Base-by-base conservation (phyloP, 2,888 invertebrate species). In the Philereme vetulata region DNA sequence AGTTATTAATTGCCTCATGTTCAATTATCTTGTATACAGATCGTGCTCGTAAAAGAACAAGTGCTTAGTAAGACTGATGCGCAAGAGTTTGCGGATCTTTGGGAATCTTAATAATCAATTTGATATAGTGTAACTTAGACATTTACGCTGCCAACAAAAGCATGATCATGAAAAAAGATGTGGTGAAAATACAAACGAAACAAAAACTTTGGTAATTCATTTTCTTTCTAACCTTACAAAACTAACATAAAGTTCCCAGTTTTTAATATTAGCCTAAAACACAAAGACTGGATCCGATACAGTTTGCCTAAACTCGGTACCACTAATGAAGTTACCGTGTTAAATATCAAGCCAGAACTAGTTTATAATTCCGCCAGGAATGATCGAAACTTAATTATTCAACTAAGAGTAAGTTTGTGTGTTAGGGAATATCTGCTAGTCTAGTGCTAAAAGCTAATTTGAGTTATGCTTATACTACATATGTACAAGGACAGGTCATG, bases 291-390 rank as follows among this genome's bases (percentile, higher is more conserved):
- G 51, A 50, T 57, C 35, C 56, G 48, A 21, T 45, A 45, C 7
- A 60, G 42, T 64, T 43, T 21, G 34, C 40, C 11, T 36, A 10
- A 42, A 50, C 54, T 57, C 10, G 56, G 36, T 35, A 61, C 38
- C 51, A 56, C 56, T 64, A 66, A 66, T 67, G 55, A 67, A 72
- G 70, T 72, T 68, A 54, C 61, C 49, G 52, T 60, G 60, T 71
- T 60, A 66, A 70, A 72, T 72, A 73, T 69, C 67, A 66, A 70
- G 64, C 64, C 55, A 64, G 60, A 69, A 68, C 64, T 68, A 60
- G 65, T 62, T 64, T 60, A 50, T 43, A 62, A 57, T 52, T 44
- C 34, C 35, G 35, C 51, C 34, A 54, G 21, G 64, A 62, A 55
- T 67, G 33, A 66, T 67, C 51, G 61, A 64, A 69, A 60, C 58